These are phyloP conservation scores for Porites lutea DNA, from an alignment of 64 coral and sea anemone species.

Conservation along the genomic window DNA sequence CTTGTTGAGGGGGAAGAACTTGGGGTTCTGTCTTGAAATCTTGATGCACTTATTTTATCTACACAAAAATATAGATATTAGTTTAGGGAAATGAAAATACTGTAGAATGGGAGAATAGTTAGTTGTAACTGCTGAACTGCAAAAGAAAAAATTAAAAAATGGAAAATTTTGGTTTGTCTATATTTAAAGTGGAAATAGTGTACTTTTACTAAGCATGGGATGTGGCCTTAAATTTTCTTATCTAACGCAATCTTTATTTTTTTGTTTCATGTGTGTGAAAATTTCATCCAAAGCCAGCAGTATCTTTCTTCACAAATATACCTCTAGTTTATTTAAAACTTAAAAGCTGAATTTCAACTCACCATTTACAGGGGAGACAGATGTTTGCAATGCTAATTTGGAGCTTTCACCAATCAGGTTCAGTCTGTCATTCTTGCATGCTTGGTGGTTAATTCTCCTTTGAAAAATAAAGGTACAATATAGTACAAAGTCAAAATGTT, in stretches of 20 bases:
- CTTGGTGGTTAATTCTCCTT: conserved; percentile 56
- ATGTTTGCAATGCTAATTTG: background rate
- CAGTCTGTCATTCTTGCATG: background rate
- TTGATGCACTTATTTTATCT: conserved; percentile 11
- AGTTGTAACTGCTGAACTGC: no score
- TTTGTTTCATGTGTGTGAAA: background rate
- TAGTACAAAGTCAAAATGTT: background rate
- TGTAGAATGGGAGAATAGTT: background rate
- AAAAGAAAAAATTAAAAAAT: no score
- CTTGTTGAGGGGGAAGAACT: background rate
- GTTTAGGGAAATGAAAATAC: background rate
- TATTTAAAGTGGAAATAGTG: no score
- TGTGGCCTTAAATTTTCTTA: no score
- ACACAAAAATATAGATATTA: background rate
- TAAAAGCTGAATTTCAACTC: background rate
- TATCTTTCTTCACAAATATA: no score
- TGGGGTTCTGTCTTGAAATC: conserved; percentile 40
- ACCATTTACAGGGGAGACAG: background rate
- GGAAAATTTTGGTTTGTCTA: no score
- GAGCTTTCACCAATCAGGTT: conserved; percentile 43
- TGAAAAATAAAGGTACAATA: background rate
- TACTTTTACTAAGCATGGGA: no score
- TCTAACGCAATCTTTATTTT: no score
- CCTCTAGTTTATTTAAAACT: no score
- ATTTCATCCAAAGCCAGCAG: no score